Evolutionary conservation across 1,140 invertebrate genomes (phyloP).

Genomic region (Antheraea pernyi): DNA sequence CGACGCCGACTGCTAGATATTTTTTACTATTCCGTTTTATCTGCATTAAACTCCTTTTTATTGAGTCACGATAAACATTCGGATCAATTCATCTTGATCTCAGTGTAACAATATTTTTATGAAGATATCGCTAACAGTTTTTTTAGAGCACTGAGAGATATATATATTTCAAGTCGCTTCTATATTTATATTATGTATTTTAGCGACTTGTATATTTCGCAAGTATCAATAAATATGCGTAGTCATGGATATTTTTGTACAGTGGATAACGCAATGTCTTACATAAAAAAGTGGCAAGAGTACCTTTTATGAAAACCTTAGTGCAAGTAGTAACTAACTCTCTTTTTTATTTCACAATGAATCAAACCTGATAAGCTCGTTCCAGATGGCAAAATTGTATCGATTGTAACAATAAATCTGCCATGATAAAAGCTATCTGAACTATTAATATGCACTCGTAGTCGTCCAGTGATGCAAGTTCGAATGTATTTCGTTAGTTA

Average conservation of each 20-base stretch:
- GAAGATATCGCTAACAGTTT: neutral
- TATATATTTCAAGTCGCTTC: neutral
- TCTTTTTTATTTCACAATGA: too few species aligned
- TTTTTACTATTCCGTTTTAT: slow-evolving; percentile 3
- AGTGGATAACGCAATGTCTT: neutral
- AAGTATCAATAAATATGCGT: neutral
- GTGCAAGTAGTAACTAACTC: too few species aligned
- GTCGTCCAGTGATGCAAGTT: too few species aligned
- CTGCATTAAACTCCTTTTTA: slow-evolving; percentile 1
- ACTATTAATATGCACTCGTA: too few species aligned
- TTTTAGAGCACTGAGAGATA: neutral
- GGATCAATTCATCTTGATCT: slow-evolving; percentile 1
- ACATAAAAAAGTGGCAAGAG: too few species aligned
- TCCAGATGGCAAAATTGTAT: too few species aligned
- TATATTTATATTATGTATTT: neutral
- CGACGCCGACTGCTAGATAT: neutral
- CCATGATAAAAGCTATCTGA: too few species aligned
- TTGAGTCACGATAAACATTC: slow-evolving; percentile 2
- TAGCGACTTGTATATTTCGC: neutral
- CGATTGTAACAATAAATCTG: too few species aligned
- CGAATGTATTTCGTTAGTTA: too few species aligned
- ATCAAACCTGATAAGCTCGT: too few species aligned
- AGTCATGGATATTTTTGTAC: neutral
- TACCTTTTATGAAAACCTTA: too few species aligned
- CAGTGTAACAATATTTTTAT: neutral